These are phyloP conservation scores for Steinernema feltiae DNA, from an alignment of 1,140 invertebrate species.

Conservation along the genomic window DNA sequence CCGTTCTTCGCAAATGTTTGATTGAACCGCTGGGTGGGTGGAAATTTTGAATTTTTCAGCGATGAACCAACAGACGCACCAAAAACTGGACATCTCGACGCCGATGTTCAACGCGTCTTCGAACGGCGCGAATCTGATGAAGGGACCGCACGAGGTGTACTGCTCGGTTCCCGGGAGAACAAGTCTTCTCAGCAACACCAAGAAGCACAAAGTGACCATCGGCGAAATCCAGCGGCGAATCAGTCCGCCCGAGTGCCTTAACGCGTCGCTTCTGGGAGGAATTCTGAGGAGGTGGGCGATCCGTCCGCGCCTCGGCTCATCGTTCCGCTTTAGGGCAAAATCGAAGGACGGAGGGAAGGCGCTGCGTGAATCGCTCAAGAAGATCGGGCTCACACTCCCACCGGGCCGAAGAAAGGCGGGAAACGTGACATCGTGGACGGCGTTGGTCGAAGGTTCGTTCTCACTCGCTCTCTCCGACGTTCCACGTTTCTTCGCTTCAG, in stretches of 20 bases:
- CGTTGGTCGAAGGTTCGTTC: slow-evolving; percentile 77
- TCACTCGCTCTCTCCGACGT: background rate
- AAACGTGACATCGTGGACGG: slow-evolving; percentile 96
- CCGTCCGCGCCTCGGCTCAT: background rate
- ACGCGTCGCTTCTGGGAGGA: slow-evolving; percentile 92
- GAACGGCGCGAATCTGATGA: background rate
- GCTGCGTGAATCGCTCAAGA: slow-evolving; percentile 91
- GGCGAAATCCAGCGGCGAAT: slow-evolving; percentile 94
- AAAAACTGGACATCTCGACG: background rate
- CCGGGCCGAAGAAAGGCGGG: slow-evolving; percentile 96
- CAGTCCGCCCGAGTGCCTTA: slow-evolving; percentile 95
- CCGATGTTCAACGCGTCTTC: background rate
- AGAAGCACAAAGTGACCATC: slow-evolving; percentile 99
- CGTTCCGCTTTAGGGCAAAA: slow-evolving; percentile 73
- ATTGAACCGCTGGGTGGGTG: too few relatives aligned
- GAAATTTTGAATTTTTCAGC: background rate
- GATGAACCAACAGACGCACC: background rate
- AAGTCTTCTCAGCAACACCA: slow-evolving; percentile 90
- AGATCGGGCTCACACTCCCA: slow-evolving; percentile 94
- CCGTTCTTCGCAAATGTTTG: background rate
- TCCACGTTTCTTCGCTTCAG: slow-evolving; percentile 63
- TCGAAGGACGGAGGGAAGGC: slow-evolving; percentile 97
- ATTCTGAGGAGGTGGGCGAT: slow-evolving; percentile 77
- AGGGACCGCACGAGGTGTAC: slow-evolving; percentile 2
- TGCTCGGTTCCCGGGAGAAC: slow-evolving; percentile 78